Percentiles rank a stretch among this genome's conserved stretches.
These are phyloP conservation scores for Drosophila biarmipes DNA, from an alignment of 1,140 invertebrate species.

Conservation along the genomic window DNA sequence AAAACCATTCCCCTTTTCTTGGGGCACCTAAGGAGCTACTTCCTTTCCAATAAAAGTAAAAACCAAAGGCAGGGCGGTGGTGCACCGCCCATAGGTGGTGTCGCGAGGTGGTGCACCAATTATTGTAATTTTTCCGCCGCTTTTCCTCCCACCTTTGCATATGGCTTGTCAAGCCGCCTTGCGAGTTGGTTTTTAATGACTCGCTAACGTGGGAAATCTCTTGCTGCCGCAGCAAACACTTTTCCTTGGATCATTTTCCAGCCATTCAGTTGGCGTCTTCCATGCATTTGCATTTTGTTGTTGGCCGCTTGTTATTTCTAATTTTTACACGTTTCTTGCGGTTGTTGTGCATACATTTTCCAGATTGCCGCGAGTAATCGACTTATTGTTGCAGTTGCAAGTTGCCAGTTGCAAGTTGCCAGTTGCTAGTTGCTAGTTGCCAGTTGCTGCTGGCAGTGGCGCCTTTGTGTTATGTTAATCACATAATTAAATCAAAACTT, in stretches of 20 bases:
- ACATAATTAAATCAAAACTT: slow-evolving; percentile 81
- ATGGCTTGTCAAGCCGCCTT: slow-evolving; percentile 32
- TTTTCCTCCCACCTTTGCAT: slow-evolving; percentile 25
- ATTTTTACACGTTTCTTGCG: slow-evolving; percentile 61
- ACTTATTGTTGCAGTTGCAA: slow-evolving; percentile 43
- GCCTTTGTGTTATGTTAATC: slow-evolving; percentile 79
- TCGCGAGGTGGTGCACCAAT: slow-evolving; percentile 32
- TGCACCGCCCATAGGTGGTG: neutral
- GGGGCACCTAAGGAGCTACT: neutral
- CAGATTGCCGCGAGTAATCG: slow-evolving; percentile 65
- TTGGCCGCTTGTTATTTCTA: slow-evolving; percentile 75
- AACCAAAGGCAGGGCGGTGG: neutral
- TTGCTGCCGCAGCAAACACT: slow-evolving; percentile 36
- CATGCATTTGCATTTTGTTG: slow-evolving; percentile 65
- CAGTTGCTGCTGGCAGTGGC: slow-evolving; percentile 38
- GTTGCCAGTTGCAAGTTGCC: too few relatives aligned
- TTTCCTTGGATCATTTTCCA: slow-evolving; percentile 48
- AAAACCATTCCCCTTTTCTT: neutral
- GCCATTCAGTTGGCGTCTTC: slow-evolving; percentile 10
- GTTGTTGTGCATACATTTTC: slow-evolving; percentile 53
- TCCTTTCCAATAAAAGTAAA: neutral
- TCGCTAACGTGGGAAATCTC: slow-evolving; percentile 74
- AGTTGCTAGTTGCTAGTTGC: slow-evolving; percentile 10
- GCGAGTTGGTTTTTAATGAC: slow-evolving; percentile 72
- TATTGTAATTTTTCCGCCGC: slow-evolving; percentile 37